A percentile compares a stretch with the other conserved stretches of the same genome.
These are phyloP conservation scores for Sterna hirundo DNA, from an alignment of 2,113 vertebrate species.

Conservation along the genomic window DNA sequence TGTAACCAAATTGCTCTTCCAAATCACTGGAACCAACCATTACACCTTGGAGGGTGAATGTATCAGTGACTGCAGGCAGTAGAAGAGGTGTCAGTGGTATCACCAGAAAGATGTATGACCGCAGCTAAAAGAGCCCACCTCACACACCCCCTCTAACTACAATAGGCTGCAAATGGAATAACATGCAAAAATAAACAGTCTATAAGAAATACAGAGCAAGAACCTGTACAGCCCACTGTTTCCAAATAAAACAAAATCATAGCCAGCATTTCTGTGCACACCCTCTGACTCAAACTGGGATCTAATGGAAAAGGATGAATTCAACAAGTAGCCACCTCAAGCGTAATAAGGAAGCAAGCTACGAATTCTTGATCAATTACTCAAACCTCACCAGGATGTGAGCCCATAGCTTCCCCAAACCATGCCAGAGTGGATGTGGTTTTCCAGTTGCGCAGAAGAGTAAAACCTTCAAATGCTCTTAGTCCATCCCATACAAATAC, in stretches of 20 bases:
- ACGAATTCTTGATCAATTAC: not conserved
- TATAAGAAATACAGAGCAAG: not conserved
- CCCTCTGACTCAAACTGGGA: conserved; percentile 28
- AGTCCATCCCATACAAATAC: not conserved
- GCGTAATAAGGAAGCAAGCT: not conserved
- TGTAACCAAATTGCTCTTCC: not conserved
- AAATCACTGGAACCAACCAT: not conserved
- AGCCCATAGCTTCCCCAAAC: not conserved
- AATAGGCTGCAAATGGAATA: not conserved
- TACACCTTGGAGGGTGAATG: not conserved
- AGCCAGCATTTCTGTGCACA: not conserved
- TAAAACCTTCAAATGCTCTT: not conserved
- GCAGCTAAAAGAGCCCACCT: not conserved
- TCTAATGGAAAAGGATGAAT: not conserved
- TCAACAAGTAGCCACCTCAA: not conserved
- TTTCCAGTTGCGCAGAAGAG: not conserved
- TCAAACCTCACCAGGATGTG: conserved; percentile 10
- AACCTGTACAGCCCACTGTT: not conserved
- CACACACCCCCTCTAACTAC: not conserved
- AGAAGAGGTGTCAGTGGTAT: not conserved
- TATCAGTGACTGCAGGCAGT: not conserved
- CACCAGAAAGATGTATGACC: not conserved
- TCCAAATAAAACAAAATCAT: not conserved
- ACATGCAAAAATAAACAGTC: not conserved
- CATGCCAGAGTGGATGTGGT: not conserved